Evolutionary conservation across 2,797 vertebrate genomes (phyloP), one percentile per base, ranked within the genome.

Genomic region (Neomorphus geoffroyi): DNA sequence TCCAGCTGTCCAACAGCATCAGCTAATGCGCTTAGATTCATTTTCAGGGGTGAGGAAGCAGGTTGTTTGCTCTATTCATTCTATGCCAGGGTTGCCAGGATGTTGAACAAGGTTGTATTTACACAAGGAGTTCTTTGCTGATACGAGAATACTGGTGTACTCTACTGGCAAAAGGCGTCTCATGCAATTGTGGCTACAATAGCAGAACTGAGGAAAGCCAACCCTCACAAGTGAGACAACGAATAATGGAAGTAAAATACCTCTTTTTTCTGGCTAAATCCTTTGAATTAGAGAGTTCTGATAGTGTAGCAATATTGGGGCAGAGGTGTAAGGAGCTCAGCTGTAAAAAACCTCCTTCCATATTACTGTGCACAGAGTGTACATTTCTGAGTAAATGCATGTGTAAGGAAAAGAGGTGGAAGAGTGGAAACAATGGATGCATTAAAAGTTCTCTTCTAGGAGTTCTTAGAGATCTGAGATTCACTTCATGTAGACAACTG

Each of bases 21-120:
- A 90, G 56, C 23, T 72, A 80, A 90, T 75, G 54, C 72, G 62
- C 37, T 92, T 86, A 81, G 72, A 79, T 88, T 61, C 37, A 56
- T 93, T 95, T 94, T 86, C 87, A 92, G 82, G 69, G 69, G 32
- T 81, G 85, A 96, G 77, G 80, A 94, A 91, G 82, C 85, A 91
- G 66, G 58, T 60, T 91, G 70, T 92, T 96, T 92, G 66, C 26
- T 86, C 75, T 95, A 75, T 80, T 95, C 70, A 86, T 80, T 80
- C 73, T 70, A 58, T 91, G 91, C 77, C 91, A 95, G 79, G 50
- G 75, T 88, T 93, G 75, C 84, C 91, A 96, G 96, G 87, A 91
- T 88, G 81, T 94, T 84, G 90, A 92, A 79, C 50, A 84, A 75
- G 39, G 62, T 75, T 93, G 26, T 96, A 75, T 95, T 96, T 93